These are phyloP conservation scores for Kryphioiulus occultus DNA, from an alignment of 2,888 invertebrate species.

Conservation along the genomic window DNA sequence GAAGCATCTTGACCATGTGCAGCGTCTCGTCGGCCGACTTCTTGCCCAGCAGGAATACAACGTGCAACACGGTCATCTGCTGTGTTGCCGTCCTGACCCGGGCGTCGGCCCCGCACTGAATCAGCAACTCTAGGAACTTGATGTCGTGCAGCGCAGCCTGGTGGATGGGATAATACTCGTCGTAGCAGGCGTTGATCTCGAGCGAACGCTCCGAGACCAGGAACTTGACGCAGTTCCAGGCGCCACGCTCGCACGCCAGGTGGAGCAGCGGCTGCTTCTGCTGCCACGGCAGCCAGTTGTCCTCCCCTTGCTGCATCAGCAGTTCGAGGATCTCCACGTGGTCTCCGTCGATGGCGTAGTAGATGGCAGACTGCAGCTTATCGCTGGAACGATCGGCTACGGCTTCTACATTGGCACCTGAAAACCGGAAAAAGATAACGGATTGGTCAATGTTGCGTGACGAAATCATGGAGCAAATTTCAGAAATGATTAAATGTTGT, in stretches of 20 bases:
- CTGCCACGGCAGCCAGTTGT: constrained; percentile 72
- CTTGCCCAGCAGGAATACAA: constrained; percentile 71
- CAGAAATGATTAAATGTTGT: too few relatives aligned
- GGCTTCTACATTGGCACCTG: constrained; percentile 51
- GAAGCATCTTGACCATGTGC: constrained; percentile 72
- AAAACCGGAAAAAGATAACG: not conserved
- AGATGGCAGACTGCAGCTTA: constrained; percentile 74
- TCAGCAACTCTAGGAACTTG: constrained; percentile 68
- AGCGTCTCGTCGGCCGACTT: constrained; percentile 76
- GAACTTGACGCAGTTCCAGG: constrained; percentile 76
- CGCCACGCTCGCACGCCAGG: constrained; percentile 75
- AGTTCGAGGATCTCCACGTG: constrained; percentile 72
- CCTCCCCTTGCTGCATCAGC: constrained; percentile 73
- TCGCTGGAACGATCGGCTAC: constrained; percentile 61
- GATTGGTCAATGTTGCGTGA: too few relatives aligned
- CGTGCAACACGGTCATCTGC: constrained; percentile 70
- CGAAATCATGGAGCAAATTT: too few relatives aligned
- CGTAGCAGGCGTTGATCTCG: constrained; percentile 75
- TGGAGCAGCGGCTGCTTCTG: constrained; percentile 69
- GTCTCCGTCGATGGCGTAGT: constrained; percentile 77
- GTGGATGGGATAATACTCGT: constrained; percentile 81
- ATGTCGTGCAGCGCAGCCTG: constrained; percentile 76
- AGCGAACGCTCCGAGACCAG: constrained; percentile 68
- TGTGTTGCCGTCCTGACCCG: constrained; percentile 74
- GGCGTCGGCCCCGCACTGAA: constrained; percentile 73